Evolutionary conservation across 1,140 invertebrate genomes (phyloP).

Genomic region (Pogonomyrmex barbatus): DNA sequence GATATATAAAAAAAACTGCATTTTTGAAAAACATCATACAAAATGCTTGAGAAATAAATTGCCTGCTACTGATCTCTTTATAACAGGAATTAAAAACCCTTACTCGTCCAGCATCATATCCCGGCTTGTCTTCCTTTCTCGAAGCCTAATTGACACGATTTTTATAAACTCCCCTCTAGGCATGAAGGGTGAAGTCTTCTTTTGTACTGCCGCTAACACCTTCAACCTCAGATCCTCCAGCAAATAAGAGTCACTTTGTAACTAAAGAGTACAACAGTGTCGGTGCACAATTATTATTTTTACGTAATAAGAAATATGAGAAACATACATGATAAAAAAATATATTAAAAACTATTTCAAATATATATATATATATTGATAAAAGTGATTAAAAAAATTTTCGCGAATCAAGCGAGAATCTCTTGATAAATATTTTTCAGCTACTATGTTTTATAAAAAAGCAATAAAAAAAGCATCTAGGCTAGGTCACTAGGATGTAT

Average conservation of each 20-base stretch:
- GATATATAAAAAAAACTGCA: background rate
- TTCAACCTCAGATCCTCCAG: conserved; percentile 71
- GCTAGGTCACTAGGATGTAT: conserved; percentile 2
- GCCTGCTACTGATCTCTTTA: conserved; percentile 72
- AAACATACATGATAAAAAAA: conserved; percentile 3
- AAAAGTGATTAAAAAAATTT: background rate
- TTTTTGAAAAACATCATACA: conserved; percentile 44
- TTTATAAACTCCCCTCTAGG: conserved; percentile 78
- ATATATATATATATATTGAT: background rate
- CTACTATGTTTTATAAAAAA: background rate
- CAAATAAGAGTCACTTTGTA: conserved; percentile 68
- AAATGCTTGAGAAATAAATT: conserved; percentile 68
- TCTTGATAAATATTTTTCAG: background rate
- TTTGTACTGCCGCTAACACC: conserved; percentile 74
- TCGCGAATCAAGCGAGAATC: background rate
- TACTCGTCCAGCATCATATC: conserved; percentile 63
- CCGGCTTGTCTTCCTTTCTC: conserved; percentile 70
- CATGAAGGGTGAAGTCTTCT: conserved; percentile 75
- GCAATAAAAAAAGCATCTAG: conserved; percentile 15
- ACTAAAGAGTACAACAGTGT: conserved; percentile 69
- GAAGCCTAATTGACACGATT: conserved; percentile 82
- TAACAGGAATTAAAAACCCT: conserved; percentile 72
- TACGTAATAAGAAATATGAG: conserved; percentile 51
- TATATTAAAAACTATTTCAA: background rate
- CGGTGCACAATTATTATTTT: conserved; percentile 72